Conservation (phyloP, 2,888 invertebrate genomes). For the Uloborus plumipes region DNA sequence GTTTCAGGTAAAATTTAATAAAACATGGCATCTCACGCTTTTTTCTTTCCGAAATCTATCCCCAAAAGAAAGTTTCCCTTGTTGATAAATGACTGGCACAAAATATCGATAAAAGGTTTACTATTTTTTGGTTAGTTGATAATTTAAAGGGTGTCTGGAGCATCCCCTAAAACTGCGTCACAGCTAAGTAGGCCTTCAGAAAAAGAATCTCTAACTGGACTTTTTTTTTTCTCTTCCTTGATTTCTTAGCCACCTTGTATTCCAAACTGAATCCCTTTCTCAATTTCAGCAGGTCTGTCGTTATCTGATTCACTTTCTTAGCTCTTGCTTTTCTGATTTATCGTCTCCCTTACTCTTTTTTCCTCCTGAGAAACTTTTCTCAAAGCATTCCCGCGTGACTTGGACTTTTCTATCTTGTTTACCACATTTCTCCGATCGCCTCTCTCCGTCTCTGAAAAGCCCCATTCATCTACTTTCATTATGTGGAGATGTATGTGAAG, state of each 20-base stretch:
- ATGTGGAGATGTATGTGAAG: no score
- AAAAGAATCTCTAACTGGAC: no score
- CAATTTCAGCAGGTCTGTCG: slow-evolving; percentile 1
- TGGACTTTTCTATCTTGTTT: slow-evolving; percentile 1
- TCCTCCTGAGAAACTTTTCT: not conserved
- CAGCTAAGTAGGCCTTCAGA: no score
- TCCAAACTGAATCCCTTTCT: not conserved
- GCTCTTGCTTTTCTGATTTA: slow-evolving; percentile 5
- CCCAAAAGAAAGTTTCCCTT: no score
- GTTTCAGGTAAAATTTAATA: no score
- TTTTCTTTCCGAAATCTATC: no score
- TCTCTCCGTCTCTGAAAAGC: not conserved
- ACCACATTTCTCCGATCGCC: not conserved
- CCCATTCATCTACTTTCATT: not conserved
- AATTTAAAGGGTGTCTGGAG: no score
- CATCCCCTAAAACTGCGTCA: no score
- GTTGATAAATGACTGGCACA: no score
- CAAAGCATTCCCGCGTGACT: not conserved
- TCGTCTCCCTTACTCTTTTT: not conserved
- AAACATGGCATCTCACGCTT: no score
- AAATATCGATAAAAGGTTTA: no score
- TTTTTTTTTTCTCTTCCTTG: not conserved
- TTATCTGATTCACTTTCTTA: slow-evolving; percentile 4
- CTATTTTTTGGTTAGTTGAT: no score
- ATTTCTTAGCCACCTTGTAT: not conserved